phyloP scores from a whole-genome alignment of 1,140 invertebrate species.

The Tetramorium alpestre region DNA sequence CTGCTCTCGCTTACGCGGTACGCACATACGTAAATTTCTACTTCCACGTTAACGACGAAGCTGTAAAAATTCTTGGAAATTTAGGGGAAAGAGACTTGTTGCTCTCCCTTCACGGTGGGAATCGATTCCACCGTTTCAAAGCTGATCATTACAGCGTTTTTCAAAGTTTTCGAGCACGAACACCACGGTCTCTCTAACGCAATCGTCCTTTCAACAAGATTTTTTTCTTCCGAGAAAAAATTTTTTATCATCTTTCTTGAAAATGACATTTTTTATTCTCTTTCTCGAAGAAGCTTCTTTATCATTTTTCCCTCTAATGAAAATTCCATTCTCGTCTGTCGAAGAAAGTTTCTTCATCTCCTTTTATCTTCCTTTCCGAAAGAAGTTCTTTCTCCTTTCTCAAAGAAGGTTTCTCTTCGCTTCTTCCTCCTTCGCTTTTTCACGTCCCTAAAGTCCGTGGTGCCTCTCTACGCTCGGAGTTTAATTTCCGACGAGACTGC shows the following conservation, averaged over 20 bases:
- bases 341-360: background rate
- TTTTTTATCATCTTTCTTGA: background rate
- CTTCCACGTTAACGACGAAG: constrained; percentile 65
- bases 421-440: constrained; percentile 15
- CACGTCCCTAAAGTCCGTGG: constrained; percentile 5
- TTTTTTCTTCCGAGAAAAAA: background rate
- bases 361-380: background rate
- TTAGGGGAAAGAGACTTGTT: constrained; percentile 19
- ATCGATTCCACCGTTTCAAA: constrained; percentile 4
- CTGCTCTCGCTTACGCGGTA: constrained; percentile 53
- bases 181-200: constrained; percentile 10
- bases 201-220: background rate
- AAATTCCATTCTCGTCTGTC: background rate
- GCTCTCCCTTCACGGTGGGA: background rate
- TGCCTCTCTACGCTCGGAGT: constrained; percentile 20
- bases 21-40: constrained; percentile 59
- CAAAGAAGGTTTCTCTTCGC: background rate
- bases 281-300: constrained; percentile 1
- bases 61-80: constrained; percentile 76
- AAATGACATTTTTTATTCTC: background rate
- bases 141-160: constrained; percentile 7
- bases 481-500: constrained; percentile 73
- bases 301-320: background rate
- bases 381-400: background rate
- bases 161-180: constrained; percentile 23